Evolutionary conservation across 2,113 vertebrate species (phyloP).

Genomic region (Microtus montanus): DNA sequence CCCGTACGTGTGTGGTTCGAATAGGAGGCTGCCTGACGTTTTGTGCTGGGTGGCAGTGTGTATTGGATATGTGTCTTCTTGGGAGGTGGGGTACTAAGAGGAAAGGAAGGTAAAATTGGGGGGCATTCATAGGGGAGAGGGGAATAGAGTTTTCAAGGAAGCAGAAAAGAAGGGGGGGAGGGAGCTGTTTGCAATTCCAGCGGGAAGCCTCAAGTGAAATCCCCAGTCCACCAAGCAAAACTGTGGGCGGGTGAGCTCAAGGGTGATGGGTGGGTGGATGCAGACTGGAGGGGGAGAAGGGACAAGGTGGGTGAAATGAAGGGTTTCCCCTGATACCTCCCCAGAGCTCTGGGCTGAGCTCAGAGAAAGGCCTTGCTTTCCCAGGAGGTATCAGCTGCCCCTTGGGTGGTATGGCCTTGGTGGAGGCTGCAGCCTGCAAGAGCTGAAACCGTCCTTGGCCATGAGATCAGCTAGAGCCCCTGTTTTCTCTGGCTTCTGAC

Average conservation of each 20-base stretch:
- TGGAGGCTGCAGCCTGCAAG: not conserved
- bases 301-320: conserved; percentile 52
- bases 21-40: conserved; percentile 53
- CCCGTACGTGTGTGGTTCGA: conserved; percentile 60
- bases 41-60: not conserved
- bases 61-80: conserved; percentile 21
- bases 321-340: conserved; percentile 54
- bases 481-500: conserved; percentile 40
- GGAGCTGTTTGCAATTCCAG: not conserved
- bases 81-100: not conserved
- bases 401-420: not conserved
- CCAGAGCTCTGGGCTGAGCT: conserved; percentile 29
- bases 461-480: not conserved
- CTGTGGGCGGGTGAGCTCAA: conserved; percentile 66
- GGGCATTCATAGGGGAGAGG: not conserved
- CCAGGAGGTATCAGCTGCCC: not conserved
- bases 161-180: conserved; percentile 15
- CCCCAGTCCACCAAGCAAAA: conserved; percentile 10
- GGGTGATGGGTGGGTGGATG: conserved; percentile 64
- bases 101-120: conserved; percentile 9
- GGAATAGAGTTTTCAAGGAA: not conserved
- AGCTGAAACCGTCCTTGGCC: not conserved
- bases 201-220: conserved; percentile 22
- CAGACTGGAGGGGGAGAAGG: conserved; percentile 37
- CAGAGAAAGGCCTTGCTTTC: not conserved